Evolutionary conservation across 2,797 vertebrate genomes (phyloP), one percentile per base, ranked within the genome.

Genomic region (Ara ararauna): DNA sequence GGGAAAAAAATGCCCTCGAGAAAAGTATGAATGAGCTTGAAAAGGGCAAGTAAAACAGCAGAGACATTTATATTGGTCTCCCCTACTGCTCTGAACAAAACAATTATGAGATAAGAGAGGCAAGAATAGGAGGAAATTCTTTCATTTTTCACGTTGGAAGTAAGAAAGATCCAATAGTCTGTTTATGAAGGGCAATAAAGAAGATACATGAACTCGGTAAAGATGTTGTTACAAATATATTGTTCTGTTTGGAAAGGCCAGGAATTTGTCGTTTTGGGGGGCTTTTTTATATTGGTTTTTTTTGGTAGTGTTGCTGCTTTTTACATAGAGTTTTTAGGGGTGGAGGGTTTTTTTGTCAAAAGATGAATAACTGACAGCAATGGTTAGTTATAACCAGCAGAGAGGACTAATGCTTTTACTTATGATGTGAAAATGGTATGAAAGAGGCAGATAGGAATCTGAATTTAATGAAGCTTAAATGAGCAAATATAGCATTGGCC

Each of bases 151-250:
- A 98, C 81, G 10, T 89, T 96, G 97, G 93, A 97, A 97, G 97
- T 97, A 93, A 38, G 32, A 97, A 97, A 92, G 94, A 98, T 97
- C 97, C 98, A 98, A 97, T 97, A 97, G 97, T 60, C 96, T 97
- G 96, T 98, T 98, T 98, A 98, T 98, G 97, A 98, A 98, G 97
- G 97, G 97, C 97, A 98, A 98, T 98, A 98, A 98, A 98, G 96
- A 98, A 97, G 98, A 98, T 97, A 96, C 97, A 98, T 98, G 97
- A 96, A 98, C 96, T 96, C 44, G 5, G 97, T 97, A 96, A 98
- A 97, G 97, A 97, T 96, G 96, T 97, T 97, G 97, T 97, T 97
- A 97, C 96, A 97, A 97, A 98, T 98, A 97, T 92, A 98, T 97
- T 11, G 67, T 95, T 81, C 94, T 96, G 71, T 95, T 97, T 97